Evolutionary conservation across 2,797 vertebrate genomes (phyloP).

Genomic region (Anabas testudineus): DNA sequence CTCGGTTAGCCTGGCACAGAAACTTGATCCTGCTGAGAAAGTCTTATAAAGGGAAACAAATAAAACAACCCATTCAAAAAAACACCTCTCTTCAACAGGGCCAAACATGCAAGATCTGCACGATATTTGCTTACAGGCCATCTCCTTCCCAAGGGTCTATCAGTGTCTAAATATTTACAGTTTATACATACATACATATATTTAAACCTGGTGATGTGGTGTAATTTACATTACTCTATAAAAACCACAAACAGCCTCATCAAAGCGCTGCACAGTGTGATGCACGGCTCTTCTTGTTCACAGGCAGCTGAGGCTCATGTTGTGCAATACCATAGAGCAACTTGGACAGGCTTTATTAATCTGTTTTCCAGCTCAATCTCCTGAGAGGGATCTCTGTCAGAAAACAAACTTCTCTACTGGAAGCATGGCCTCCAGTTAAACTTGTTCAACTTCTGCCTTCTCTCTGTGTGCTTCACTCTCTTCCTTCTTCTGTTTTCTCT

Average conservation of each 20-base stretch:
- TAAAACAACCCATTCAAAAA: constrained; percentile 65
- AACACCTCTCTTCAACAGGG: constrained; percentile 55
- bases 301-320: constrained; percentile 53
- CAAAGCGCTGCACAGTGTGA: constrained; percentile 1
- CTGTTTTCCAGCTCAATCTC: constrained; percentile 77
- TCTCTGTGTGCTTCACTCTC: constrained; percentile 42
- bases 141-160: constrained; percentile 3
- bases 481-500: constrained; percentile 23
- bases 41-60: constrained; percentile 71
- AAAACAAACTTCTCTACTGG: constrained; percentile 76
- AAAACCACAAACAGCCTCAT: not conserved
- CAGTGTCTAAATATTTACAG: constrained; percentile 9
- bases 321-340: constrained; percentile 62
- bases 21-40: constrained; percentile 80
- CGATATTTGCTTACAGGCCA: constrained; percentile 23
- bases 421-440: constrained; percentile 69
- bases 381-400: constrained; percentile 78
- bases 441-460: constrained; percentile 64
- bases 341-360: constrained; percentile 72
- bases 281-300: constrained; percentile 50
- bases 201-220: constrained; percentile 3
- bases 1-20: constrained; percentile 52
- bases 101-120: constrained; percentile 18
- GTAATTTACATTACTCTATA: not conserved
- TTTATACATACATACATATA: too few relatives aligned